Evolutionary conservation across 2,888 invertebrate species (phyloP), one percentile per base, ranked within the genome.

Genomic region (Amblyjoppa proteus): DNA sequence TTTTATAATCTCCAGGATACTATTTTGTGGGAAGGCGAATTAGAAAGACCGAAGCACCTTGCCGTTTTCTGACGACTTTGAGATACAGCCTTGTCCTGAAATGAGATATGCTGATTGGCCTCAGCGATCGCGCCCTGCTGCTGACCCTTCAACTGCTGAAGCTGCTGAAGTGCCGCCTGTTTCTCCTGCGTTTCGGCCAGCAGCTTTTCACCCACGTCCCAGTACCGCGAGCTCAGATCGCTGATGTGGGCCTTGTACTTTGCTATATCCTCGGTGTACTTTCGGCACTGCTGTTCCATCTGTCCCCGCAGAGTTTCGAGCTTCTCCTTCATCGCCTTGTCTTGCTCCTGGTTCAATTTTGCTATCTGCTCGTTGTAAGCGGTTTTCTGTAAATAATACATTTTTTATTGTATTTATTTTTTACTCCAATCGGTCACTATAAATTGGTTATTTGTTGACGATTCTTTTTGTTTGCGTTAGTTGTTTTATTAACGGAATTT

Each of bases 321-420:
- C 68, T 94, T 94, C 84, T 95, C 95, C 66, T 95, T 91, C 6
- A 93, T 28, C 0, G 90, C 88, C n/a, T 95, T 94, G 90, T 96
- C 96, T 78, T 95, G 95, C 49, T 95, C 94, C 75, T 95, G 95
- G 81, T 95, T 95, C 73, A 95, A 93, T 77, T 95, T 94, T 2
- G 93, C 89, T 83, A 96, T 95, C 92, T 96, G 96, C 89, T 96
- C 96, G 86, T 95, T 95, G 91, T 96, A 97, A 11, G 96, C 91
- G 9, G 87, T 81, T 92, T 94, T 94, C 94, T 94, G 84, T 3
- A n/a, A 64, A 13, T 5, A 34, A 34, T 7, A 7, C 0, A 4
- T 5, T n/a, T 34, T 64, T 64, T n/a, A 16, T 64, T n/a, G 6
- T 9, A 6, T 73, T 38, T n/a, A n/a, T 34, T 64, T 31, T n/a